Base-by-base conservation (phyloP, 64 coral and sea anemone species). In the Montipora sp. region DNA sequence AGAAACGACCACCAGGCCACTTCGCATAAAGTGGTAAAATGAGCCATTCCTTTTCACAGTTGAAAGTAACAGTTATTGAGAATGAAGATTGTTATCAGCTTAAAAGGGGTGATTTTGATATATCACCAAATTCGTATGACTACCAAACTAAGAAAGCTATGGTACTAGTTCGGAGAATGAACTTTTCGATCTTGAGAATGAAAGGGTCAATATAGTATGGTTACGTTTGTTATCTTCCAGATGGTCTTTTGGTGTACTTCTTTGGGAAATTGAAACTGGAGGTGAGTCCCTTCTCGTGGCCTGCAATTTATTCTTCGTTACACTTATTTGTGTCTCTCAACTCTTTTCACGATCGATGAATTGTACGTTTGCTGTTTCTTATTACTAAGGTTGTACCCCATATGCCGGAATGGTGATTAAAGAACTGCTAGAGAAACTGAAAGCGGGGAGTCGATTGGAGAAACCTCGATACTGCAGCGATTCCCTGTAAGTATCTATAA, bases 201-300 rank as follows among this genome's bases (percentile, higher is more conserved):
- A 36, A 36, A 36, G 27, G 1, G 27, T 36, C 27, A 36, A 36
- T 36, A 36, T 36, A 63, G 12, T 2, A 9, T 5, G 5, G 5
- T 22, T 27, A 22, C 23, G 10, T 79, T 59, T 46, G 74, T 80
- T 8, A 79, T 77, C 24, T 43, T 51, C 36, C 83, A 95, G 94
- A 22, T 96, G 94, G 94, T 96, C 94, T 3, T 96, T 93, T 73
- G 94, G 94, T 79, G 90, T 96, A 4, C 50, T 96, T 1, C 79
- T 96, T 5, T 96, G 94, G 94, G 94, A 96, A 68, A 93, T 96
- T 66, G 94, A 96, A 89, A 96, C 94, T n/a, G 94, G 94, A 89
- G 94, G 94, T 96, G 81, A 61, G 59, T 36, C 36, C 36, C 36
- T 36, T 36, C 36, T 36, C 36, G 36, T 63, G 14, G 60, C 60